Percentiles rank a stretch among this genome's conserved stretches.
phyloP scores from a whole-genome alignment of 2,797 vertebrate species.

The Poecile montanus region DNA sequence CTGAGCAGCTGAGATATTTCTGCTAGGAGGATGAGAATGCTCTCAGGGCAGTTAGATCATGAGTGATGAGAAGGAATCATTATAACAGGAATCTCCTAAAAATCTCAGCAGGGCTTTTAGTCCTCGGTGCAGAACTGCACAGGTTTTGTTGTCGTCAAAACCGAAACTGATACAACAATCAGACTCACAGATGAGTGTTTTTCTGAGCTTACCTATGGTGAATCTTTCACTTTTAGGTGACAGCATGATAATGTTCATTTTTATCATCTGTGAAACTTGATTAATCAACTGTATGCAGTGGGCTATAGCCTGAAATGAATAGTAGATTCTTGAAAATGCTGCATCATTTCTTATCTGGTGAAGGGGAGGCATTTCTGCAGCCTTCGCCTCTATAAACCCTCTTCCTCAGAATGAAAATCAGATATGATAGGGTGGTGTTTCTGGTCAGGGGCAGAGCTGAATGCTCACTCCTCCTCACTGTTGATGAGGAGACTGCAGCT shows the following conservation, averaged over 20 bases:
- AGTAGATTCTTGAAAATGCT: background rate
- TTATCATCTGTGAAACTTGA: background rate
- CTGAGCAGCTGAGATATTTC: background rate
- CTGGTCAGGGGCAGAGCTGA: background rate
- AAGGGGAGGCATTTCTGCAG: background rate
- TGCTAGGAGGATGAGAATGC: background rate
- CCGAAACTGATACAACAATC: background rate
- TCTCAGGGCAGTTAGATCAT: background rate
- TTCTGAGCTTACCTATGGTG: background rate
- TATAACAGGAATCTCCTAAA: background rate
- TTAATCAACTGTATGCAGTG: background rate
- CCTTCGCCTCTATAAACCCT: background rate
- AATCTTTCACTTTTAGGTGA: background rate
- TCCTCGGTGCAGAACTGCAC: background rate
- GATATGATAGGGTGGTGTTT: background rate
- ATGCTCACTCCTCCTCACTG: background rate
- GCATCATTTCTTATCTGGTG: constrained; percentile 11
- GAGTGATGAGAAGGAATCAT: background rate
- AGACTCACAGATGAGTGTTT: background rate
- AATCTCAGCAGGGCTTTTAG: background rate
- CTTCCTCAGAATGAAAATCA: constrained; percentile 12
- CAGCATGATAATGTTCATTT: background rate
- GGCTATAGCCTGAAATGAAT: background rate
- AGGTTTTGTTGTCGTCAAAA: constrained; percentile 11
- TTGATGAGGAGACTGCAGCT: background rate